These are phyloP conservation scores for Meda fulgida DNA, from an alignment of 2,797 vertebrate species.

Conservation along the genomic window DNA sequence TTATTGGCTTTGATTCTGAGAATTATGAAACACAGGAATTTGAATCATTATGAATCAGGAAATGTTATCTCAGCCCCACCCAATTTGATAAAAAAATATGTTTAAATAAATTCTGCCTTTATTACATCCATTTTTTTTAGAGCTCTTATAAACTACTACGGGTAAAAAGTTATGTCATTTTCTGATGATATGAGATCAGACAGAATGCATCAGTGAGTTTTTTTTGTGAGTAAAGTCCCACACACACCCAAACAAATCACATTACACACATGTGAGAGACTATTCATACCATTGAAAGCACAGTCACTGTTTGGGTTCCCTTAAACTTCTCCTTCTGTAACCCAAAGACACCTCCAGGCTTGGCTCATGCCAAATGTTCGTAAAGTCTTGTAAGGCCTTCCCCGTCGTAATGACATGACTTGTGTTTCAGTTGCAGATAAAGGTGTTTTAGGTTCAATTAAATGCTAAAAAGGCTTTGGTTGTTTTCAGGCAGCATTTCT, in stretches of 20 bases:
- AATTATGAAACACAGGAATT: neutral
- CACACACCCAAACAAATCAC: conserved; percentile 65
- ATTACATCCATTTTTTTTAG: neutral
- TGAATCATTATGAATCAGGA: too few species aligned
- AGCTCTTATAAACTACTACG: neutral
- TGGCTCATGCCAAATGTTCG: neutral
- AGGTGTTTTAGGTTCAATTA: neutral
- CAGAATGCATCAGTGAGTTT: conserved; percentile 21
- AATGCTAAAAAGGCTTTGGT: neutral
- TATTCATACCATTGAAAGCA: conserved; percentile 7
- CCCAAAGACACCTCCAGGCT: conserved; percentile 3
- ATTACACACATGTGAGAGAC: conserved; percentile 40
- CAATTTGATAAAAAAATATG: neutral
- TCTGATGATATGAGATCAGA: conserved; percentile 9
- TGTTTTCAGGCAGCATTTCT: neutral
- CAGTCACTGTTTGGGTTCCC: conserved; percentile 41
- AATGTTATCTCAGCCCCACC: too few species aligned
- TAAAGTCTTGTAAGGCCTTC: neutral
- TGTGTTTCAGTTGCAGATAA: neutral
- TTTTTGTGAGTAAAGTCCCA: conserved; percentile 59
- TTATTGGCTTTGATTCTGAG: conserved; percentile 39
- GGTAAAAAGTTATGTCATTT: conserved; percentile 43
- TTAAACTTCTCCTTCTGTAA: conserved; percentile 10
- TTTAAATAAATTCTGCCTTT: neutral
- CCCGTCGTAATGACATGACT: neutral